phyloP scores from a whole-genome alignment of 2,888 invertebrate species.

The Steinernema hermaphroditum region DNA sequence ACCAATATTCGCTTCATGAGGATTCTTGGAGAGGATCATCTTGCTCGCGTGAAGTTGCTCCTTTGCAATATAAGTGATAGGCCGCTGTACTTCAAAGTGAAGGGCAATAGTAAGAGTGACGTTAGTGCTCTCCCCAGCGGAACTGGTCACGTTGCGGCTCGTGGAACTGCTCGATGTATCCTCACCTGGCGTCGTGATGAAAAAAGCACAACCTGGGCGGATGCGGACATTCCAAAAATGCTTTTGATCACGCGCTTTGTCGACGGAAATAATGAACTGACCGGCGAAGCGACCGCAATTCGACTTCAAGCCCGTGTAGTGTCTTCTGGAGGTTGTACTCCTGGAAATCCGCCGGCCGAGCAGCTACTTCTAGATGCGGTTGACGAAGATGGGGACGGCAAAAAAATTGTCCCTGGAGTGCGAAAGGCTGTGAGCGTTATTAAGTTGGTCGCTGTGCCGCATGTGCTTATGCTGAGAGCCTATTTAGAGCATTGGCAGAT shows the following conservation, averaged over 20 bases:
- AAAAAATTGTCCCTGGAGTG: background rate
- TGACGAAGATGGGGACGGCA: conserved; percentile 42
- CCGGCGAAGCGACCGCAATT: conserved; percentile 43
- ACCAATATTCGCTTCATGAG: conserved; percentile 36
- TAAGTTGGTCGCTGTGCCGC: background rate
- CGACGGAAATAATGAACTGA: conserved; percentile 33
- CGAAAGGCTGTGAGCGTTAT: background rate
- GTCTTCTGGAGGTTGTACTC: conserved; percentile 43
- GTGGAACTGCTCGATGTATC: conserved; percentile 50
- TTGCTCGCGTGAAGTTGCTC: conserved; percentile 51
- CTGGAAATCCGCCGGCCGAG: conserved; percentile 51
- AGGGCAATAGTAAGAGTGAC: conserved; percentile 46
- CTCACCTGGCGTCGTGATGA: conserved; percentile 53
- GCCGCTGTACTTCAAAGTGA: conserved; percentile 50
- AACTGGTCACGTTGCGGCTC: conserved; percentile 53
- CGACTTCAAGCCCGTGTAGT: conserved; percentile 38
- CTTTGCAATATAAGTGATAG: conserved; percentile 60
- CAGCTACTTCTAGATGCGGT: conserved; percentile 55
- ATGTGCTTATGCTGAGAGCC: background rate
- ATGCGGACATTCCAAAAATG: conserved; percentile 49
- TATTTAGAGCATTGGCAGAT: background rate
- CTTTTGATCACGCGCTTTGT: conserved; percentile 48
- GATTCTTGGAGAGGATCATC: conserved; percentile 37
- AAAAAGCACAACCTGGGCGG: conserved; percentile 43
- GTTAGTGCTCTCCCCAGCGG: conserved; percentile 51